Base-by-base conservation (phyloP, 2,113 vertebrate species). In the Rallus limicola region DNA sequence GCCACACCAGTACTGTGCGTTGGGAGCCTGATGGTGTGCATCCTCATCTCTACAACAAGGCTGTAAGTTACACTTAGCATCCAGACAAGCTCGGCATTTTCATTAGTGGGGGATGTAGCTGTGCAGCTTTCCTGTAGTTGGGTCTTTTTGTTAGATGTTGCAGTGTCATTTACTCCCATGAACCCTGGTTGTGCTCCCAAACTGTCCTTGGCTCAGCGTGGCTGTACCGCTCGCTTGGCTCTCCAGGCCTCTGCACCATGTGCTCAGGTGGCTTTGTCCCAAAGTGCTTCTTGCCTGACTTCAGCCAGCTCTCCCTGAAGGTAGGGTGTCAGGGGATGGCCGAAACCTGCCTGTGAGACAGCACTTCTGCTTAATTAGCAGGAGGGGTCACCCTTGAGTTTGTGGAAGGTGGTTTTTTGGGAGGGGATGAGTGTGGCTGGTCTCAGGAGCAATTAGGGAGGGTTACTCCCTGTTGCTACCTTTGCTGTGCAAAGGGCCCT, bases 301-400 rank as follows among this genome's bases (percentile, higher is more conserved):
- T 59, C 10, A 60, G 33, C 33, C 34, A 56, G 26, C 58, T 91
- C 94, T 74, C 80, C 17, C 16, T 44, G 26, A 13, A 67, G 77
- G 60, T 8, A 29, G 64, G 56, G 44, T 23, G 52, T 42, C 26
- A n/a, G 81, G 48, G 34, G 6, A 65, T 13, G 82, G 75, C 55
- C 0, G 5, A 86, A 93, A 82, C 46, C 60, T 81, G 40, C 24
- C 59, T 11, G 8, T 42, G 71, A 77, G 59, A 29, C 67, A 83
- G 85, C 82, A 67, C 59, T 90, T 36, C 2, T 13, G 72, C 29
- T 85, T 77, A 52, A 74, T 82, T 85, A 93, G 91, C 81, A 87
- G 93, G 84, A 95, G 62, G 67, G 94, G 89, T 96, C 91, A 91
- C 87, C 65, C 62, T 29, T 77, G 78, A 91, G 40, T 88, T 65